Evolutionary conservation across 1,140 invertebrate species (phyloP), one percentile per base, ranked within the genome.

Genomic region (Leptinotarsa defecta): DNA sequence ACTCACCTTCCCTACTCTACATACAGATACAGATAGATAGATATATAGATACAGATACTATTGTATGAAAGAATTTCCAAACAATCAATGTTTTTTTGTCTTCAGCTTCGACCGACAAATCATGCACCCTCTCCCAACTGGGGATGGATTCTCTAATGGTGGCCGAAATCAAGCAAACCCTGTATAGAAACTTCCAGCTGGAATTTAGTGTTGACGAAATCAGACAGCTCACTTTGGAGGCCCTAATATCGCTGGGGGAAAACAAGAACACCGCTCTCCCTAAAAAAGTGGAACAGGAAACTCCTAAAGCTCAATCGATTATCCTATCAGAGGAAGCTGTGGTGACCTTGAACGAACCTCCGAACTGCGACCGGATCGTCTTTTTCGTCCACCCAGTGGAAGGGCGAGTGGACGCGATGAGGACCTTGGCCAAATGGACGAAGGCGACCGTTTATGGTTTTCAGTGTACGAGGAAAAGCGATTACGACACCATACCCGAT

Each of bases 101-200:
- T 11, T 43, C 43, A 78, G 77, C 48, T 68, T n/a, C 71, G 15
- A 74, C 77, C 4, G 79, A 81, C 27, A 69, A 77, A 15, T 79
- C 62, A 3, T 27, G 19, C 5, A 90, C 90, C 1, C 84, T 95
- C 3, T 90, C 89, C 43, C 91, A 92, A 82, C 85, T 92, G 15
- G 92, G 91, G 49, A 86, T 93, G 76, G 91, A 93, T 80, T 91
- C 90, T 6, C 84, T 92, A 68, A 92, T 93, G 91, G 89, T 88
- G 70, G 90, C 91, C 4, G 91, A 92, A 83, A 88, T 92, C 64
- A 91, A 91, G 79, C 91, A 92, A 79, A 88, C 88, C 8, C 82
- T 92, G 5, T 90, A 92, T 79, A 81, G 89, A 72, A 89, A 91
- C 68, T 90, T 87, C 82, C 89, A 76, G 20, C 72, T 78, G 4